Evolutionary conservation across 2,113 vertebrate genomes (phyloP).

Genomic region (Misgurnus anguillicaudatus): DNA sequence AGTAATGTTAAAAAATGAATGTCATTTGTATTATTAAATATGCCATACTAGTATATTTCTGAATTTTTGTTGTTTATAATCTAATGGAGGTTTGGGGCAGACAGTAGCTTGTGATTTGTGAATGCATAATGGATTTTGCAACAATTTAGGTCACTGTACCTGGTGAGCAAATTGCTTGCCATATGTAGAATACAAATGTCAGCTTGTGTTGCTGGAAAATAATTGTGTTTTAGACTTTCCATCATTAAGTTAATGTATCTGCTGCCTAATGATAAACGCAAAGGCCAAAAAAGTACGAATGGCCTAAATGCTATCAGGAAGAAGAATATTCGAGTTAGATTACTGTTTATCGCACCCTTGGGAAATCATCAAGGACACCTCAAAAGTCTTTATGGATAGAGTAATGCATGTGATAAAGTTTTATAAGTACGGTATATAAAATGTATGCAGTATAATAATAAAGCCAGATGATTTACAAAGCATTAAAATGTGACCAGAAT

Average conservation of each 20-base stretch:
- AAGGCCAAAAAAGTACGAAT: constrained; percentile 18
- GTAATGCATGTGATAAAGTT: background rate
- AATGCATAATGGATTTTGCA: constrained; percentile 33
- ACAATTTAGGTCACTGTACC: constrained; percentile 27
- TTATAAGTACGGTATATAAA: background rate
- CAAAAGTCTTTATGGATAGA: background rate
- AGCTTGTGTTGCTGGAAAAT: constrained; percentile 53
- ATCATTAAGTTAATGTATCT: constrained; percentile 39
- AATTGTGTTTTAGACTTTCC: background rate
- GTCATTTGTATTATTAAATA: no score
- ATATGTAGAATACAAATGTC: constrained; percentile 26
- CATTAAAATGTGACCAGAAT: no score
- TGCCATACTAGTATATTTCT: no score
- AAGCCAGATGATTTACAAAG: no score
- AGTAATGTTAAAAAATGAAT: constrained; percentile 57
- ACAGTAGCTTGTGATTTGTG: constrained; percentile 16
- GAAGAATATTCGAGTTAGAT: constrained; percentile 26
- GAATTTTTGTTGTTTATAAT: background rate
- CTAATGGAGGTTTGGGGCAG: background rate
- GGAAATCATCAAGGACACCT: constrained; percentile 21
- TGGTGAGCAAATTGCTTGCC: background rate
- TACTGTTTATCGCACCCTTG: constrained; percentile 32
- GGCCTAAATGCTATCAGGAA: constrained; percentile 10
- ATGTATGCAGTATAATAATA: no score
- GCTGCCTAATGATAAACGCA: background rate